Evolutionary conservation across 2,888 invertebrate genomes (phyloP), one percentile per base, ranked within the genome.

Genomic region (Stenodema calcarata): DNA sequence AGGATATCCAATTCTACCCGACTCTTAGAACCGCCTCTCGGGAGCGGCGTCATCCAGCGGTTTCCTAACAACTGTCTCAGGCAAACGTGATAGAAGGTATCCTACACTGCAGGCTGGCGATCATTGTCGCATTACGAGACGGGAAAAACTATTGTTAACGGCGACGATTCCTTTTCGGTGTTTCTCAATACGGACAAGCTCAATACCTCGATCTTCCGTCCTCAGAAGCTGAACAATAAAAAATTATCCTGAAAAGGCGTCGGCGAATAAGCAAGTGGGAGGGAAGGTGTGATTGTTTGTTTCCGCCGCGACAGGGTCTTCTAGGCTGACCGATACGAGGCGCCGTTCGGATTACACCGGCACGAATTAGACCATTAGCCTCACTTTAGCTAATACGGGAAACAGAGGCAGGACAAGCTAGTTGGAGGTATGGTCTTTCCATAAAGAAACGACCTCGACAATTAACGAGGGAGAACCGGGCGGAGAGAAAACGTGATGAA

Each of bases 261-360:
- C 30, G 30, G 23, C 62, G 62, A 62, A 62, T 62, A 41, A 82
- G 35, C 41, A 69, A 69, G 82, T 82, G 42, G 82, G 82, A 82
- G 82, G 62, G 82, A 69, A 82, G 82, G 62, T 82, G 82, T 82
- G 82, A 82, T 82, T 82, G 82, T 82, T 82, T 42, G 82, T 82
- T 82, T 82, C 82, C 82, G 82, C 82, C 82, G 69, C 54, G 82
- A 82, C 80, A 50, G 80, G 62, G 11, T 62, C 62, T 62, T 62
- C 18, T 41, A 28, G 80, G 80, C 2, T 50, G 27, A 23, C 69
- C 82, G 82, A 82, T 54, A 82, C 44, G 69, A 82, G 82, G 82
- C 82, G 82, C 82, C 82, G 82, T 82, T 82, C 82, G 82, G 82
- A 82, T 82, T 82, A 82, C 82, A 82, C 82, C 82, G 82, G 54